Evolutionary conservation across 2,888 invertebrate species (phyloP).

Genomic region (Chrysolina oricalcia): DNA sequence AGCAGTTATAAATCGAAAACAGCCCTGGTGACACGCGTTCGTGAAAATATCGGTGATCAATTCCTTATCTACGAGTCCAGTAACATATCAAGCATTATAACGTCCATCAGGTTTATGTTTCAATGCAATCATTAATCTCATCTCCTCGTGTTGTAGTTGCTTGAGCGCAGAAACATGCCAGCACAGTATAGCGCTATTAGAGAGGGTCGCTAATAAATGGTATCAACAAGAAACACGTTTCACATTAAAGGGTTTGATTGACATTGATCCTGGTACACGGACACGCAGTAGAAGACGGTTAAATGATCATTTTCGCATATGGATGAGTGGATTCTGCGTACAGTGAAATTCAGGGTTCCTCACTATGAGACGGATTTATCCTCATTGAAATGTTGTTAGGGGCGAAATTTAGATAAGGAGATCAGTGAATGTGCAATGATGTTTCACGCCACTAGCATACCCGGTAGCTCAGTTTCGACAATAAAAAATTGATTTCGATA

Average conservation of each 20-base stretch:
- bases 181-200: constrained; percentile 43
- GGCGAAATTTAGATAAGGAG: too few species aligned
- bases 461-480: too few species aligned
- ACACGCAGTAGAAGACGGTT: constrained; percentile 10
- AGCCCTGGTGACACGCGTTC: constrained; percentile 56
- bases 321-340: not conserved
- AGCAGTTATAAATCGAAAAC: constrained; percentile 55
- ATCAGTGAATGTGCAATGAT: too few species aligned
- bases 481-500: too few species aligned
- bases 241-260: constrained; percentile 29
- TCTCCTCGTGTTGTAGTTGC: constrained; percentile 54
- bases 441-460: too few species aligned
- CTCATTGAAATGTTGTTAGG: too few species aligned
- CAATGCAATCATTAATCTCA: constrained; percentile 66
- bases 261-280: constrained; percentile 49
- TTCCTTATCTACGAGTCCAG: constrained; percentile 62
- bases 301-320: constrained; percentile 11
- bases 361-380: too few species aligned
- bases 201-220: constrained; percentile 49
- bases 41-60: constrained; percentile 64
- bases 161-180: constrained; percentile 54
- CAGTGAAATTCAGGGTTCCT: not conserved
- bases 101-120: constrained; percentile 68
- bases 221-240: constrained; percentile 37
- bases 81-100: constrained; percentile 68